phyloP scores from a whole-genome alignment of 2,888 invertebrate species.

The Sphinx pinastri region DNA sequence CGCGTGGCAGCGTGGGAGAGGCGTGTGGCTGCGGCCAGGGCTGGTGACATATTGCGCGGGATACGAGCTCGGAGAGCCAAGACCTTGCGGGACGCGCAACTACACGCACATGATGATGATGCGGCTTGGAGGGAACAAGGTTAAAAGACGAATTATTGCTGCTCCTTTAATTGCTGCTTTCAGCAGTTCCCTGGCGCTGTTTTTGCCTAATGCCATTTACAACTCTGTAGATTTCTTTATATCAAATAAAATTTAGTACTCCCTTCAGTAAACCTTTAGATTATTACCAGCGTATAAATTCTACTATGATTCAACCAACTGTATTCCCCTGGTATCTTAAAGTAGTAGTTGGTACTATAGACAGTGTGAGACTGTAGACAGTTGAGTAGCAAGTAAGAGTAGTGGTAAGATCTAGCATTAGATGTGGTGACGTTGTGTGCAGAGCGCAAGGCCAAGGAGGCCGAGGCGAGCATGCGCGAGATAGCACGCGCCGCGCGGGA shows the following conservation, averaged over 20 bases:
- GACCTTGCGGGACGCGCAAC: slow-evolving; percentile 81
- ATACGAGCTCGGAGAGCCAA: slow-evolving; percentile 83
- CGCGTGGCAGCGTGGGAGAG: slow-evolving; percentile 88
- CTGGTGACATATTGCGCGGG: slow-evolving; percentile 86
- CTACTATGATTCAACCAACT: no score
- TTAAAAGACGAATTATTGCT: slow-evolving; percentile 42
- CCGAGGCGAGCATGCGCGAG: slow-evolving; percentile 87
- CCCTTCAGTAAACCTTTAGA: no score
- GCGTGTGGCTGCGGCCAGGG: slow-evolving; percentile 86
- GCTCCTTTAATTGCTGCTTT: not conserved
- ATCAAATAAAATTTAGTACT: no score
- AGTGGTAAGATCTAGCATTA: not conserved
- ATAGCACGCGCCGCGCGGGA: slow-evolving; percentile 88
- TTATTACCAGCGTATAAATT: no score
- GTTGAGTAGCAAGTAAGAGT: not conserved
- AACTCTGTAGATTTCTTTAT: no score
- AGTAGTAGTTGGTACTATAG: not conserved
- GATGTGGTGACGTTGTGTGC: slow-evolving; percentile 35
- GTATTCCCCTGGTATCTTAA: no score
- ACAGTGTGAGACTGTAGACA: not conserved
- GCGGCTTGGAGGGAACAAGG: slow-evolving; percentile 87
- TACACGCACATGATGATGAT: slow-evolving; percentile 84
- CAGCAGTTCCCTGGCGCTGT: not conserved
- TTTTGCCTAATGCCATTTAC: no score
- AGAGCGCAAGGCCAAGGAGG: slow-evolving; percentile 89